Conservation (phyloP, 2,113 vertebrate genomes). For the Python bivittatus region DNA sequence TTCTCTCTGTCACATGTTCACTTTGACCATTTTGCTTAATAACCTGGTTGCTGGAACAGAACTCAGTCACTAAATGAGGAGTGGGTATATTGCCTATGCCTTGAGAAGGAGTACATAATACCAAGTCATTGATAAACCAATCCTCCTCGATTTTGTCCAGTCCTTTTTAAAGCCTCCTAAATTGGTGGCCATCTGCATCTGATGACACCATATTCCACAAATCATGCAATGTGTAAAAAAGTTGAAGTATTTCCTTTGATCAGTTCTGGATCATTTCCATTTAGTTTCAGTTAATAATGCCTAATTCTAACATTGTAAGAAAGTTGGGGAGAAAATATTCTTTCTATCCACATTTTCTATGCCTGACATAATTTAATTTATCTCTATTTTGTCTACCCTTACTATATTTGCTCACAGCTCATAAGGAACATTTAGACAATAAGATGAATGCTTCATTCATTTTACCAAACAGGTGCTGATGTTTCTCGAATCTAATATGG, state of each 20-base stretch:
- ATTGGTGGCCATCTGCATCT: not conserved
- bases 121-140: not conserved
- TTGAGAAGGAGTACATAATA: not conserved
- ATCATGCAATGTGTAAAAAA: not conserved
- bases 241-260: not conserved
- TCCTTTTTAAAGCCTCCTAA: not conserved
- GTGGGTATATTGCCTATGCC: not conserved
- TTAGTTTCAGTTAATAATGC: not conserved
- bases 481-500: not conserved
- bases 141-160: not conserved
- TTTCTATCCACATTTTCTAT: not conserved
- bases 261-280: not conserved
- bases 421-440: not conserved
- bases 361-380: not conserved
- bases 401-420: not conserved
- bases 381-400: not conserved
- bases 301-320: not conserved
- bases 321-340: not conserved
- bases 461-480: not conserved
- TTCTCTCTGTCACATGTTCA: not conserved
- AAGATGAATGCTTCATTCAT: not conserved
- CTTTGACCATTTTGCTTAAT: not conserved
- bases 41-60: not conserved
- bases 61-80: not conserved
- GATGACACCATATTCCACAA: not conserved